A percentile compares a stretch with the other conserved stretches of the same genome.
phyloP scores from a whole-genome alignment of 2,113 vertebrate species.

The Chinchilla lanigera region DNA sequence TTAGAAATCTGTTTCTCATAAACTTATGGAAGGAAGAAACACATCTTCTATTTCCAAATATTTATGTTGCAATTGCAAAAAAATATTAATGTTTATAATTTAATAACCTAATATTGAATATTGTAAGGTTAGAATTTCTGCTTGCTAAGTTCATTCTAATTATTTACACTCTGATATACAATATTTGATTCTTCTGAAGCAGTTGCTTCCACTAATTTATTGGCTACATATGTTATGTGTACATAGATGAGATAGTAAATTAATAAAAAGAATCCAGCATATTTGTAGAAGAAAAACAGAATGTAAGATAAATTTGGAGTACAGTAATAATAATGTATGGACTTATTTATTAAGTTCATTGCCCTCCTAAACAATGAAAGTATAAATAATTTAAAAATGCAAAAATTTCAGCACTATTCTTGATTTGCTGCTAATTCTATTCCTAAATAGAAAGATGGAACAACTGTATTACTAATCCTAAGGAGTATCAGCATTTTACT shows the following conservation, averaged over 20 bases:
- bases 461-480: background rate
- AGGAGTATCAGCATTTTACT: slow-evolving; percentile 23
- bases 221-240: background rate
- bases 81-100: background rate
- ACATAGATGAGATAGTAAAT: background rate
- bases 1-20: background rate
- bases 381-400: background rate
- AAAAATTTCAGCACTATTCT: background rate
- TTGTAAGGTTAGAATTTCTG: background rate
- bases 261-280: background rate
- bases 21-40: background rate
- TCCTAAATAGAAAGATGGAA: background rate
- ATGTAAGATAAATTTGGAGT: background rate
- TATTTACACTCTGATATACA: background rate
- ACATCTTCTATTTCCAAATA: background rate
- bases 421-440: background rate
- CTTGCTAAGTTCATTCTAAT: background rate
- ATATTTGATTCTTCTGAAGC: background rate
- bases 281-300: background rate
- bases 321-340: background rate
- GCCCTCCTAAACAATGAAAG: slow-evolving; percentile 39
- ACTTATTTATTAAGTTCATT: background rate
- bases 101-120: background rate
- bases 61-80: background rate
- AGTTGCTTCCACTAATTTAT: background rate